Conservation (phyloP, 2,797 vertebrate species). For the Carduelis carduelis region DNA sequence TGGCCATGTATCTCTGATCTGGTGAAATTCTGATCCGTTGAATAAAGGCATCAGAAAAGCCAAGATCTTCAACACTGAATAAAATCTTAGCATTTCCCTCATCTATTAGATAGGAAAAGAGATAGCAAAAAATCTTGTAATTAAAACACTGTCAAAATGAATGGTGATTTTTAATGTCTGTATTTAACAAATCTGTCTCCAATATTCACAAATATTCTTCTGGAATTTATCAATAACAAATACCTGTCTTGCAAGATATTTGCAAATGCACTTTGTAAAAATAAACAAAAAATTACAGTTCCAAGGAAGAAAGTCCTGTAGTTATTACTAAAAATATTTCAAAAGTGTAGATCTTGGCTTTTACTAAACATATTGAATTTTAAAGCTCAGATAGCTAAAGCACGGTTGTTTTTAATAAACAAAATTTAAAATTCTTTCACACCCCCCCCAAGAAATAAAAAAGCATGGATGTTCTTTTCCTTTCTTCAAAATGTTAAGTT, state of each 20-base stretch:
- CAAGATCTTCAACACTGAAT: slow-evolving; percentile 74
- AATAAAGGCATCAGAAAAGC: slow-evolving; percentile 76
- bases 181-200: neutral
- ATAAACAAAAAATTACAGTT: neutral
- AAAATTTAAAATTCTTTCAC: neutral
- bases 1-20: slow-evolving; percentile 82
- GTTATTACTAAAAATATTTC: neutral
- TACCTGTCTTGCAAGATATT: neutral
- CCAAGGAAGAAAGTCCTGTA: neutral
- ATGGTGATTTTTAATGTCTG: neutral
- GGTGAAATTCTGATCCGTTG: slow-evolving; percentile 90
- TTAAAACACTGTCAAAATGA: neutral
- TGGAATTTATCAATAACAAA: neutral
- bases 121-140: neutral
- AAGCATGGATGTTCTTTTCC: neutral
- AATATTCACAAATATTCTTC: neutral
- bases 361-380: neutral
- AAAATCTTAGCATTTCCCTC: slow-evolving; percentile 76
- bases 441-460: neutral
- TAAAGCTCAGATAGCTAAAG: neutral
- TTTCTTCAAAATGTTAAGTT: neutral
- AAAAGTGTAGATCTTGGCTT: neutral
- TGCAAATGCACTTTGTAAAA: neutral
- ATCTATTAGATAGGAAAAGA: slow-evolving; percentile 59
- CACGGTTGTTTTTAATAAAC: neutral